Evolutionary conservation across 2,113 vertebrate species (phyloP), one percentile per base, ranked within the genome.

Genomic region (Salvelinus sp.): DNA sequence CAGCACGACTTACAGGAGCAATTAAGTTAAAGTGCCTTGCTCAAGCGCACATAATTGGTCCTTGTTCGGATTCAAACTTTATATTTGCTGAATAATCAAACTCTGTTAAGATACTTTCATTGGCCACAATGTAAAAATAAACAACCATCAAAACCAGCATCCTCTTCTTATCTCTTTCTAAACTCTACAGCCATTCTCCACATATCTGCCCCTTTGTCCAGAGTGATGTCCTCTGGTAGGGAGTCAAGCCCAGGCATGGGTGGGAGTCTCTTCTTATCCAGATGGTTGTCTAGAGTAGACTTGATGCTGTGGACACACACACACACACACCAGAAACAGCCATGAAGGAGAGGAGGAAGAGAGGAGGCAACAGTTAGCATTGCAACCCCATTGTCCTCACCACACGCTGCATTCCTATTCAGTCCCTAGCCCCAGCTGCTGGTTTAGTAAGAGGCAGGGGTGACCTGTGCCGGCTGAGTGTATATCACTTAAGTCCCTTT

Each of bases 161-260:
- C 20, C 3, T 33, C 12, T 12, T 69, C 27, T 69, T 38, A 69
- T 90, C 67, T 80, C 44, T 68, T 87, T 76, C 78, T 92, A 48
- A 92, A 92, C 57, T 88, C 57, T 3, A 92, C 86, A 27, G 91
- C 91, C 4, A 84, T 66, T 58, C 38, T 91, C 93, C 92, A 94
- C 66, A 90, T 87, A 4, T 91, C 87, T 1, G 83, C 84, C 4
- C 77, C 90, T 23, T 91, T 83, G 10, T 74, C 86, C 38, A 92
- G 82, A 0, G 72, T 76, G 70, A 92, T 82, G 16, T 84, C 68
- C 50, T 87, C 82, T 0, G 90, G 68, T 1, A 93, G 72, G 14
- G 27, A 30, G 3, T 92, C 83, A 0, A 93, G 81, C 13, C 76
- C 85, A 27, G 82, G 85, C 62, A 91, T 76, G 62, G 70, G 66